A percentile compares a stretch with the other conserved stretches of the same genome.
Evolutionary conservation across 1,140 invertebrate genomes (phyloP).

Genomic region (Bombus superbus): DNA sequence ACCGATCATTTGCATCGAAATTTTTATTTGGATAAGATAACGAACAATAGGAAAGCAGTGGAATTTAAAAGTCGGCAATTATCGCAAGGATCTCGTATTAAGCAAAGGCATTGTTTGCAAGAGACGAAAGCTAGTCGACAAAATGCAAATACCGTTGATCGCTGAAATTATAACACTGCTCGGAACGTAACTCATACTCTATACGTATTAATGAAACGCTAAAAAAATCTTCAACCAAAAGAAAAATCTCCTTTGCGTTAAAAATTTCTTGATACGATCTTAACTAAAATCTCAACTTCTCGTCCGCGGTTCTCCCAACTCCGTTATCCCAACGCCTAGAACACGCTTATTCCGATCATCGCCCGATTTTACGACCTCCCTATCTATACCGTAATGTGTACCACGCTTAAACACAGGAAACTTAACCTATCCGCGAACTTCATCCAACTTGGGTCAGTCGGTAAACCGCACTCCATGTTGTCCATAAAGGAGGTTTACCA

Average conservation of each 20-base stretch:
- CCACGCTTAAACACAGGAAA: background rate
- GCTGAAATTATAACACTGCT: too few species aligned
- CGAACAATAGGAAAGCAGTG: too few species aligned
- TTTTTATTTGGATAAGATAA: background rate
- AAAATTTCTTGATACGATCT: background rate
- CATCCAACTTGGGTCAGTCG: background rate
- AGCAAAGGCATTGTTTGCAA: too few species aligned
- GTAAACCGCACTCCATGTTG: background rate
- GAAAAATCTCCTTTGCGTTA: background rate
- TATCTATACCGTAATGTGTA: background rate
- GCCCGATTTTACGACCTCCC: background rate
- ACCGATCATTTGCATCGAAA: background rate
- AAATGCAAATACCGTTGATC: too few species aligned
- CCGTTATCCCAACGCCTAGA: background rate
- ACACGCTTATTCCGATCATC: background rate
- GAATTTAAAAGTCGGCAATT: too few species aligned
- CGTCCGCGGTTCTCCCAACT: background rate
- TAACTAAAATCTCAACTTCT: background rate
- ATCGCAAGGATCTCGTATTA: too few species aligned
- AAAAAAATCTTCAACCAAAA: background rate
- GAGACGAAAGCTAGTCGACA: too few species aligned
- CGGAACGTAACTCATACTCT: too few species aligned
- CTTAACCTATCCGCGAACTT: background rate
- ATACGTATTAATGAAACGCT: too few species aligned
- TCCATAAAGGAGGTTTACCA: background rate